Conservation (phyloP, 1,140 invertebrate species). For the Drosophila malerkotliana region DNA sequence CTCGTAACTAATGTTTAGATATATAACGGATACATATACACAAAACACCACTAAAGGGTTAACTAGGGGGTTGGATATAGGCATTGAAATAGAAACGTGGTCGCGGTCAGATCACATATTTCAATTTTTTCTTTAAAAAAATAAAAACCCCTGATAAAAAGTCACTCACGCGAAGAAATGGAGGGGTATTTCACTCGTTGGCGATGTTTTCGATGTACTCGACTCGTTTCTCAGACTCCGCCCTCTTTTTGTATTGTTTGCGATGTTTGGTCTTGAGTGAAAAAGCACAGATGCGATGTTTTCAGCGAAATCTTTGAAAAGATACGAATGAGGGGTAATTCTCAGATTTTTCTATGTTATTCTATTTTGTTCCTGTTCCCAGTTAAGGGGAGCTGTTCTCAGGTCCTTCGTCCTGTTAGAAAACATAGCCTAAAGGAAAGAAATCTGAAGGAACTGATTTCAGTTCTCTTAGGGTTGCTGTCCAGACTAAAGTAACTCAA, state of each 20-base stretch:
- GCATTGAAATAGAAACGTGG: slow-evolving; percentile 37
- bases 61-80: slow-evolving; percentile 38
- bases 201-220: slow-evolving; percentile 63
- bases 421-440: slow-evolving; percentile 36
- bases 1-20: slow-evolving; percentile 14
- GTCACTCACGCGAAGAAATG: slow-evolving; percentile 22
- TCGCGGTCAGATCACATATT: slow-evolving; percentile 31
- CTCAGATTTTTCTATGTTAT: slow-evolving; percentile 28
- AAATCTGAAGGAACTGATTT: slow-evolving; percentile 32
- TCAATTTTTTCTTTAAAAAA: neutral
- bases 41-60: slow-evolving; percentile 21
- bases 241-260: slow-evolving; percentile 65
- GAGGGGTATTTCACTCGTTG: slow-evolving; percentile 57
- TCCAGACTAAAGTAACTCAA: slow-evolving; percentile 27
- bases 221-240: slow-evolving; percentile 56
- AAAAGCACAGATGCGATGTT: slow-evolving; percentile 18
- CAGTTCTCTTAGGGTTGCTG: slow-evolving; percentile 15
- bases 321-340: slow-evolving; percentile 9
- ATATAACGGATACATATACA: slow-evolving; percentile 3
- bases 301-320: slow-evolving; percentile 11
- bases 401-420: slow-evolving; percentile 55
- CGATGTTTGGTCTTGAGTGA: slow-evolving; percentile 55
- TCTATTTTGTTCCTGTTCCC: neutral
- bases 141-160: neutral
- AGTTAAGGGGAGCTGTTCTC: slow-evolving; percentile 47